These are phyloP conservation scores for Corythoichthys haematopterus DNA, from an alignment of 2,113 vertebrate species.

Conservation along the genomic window DNA sequence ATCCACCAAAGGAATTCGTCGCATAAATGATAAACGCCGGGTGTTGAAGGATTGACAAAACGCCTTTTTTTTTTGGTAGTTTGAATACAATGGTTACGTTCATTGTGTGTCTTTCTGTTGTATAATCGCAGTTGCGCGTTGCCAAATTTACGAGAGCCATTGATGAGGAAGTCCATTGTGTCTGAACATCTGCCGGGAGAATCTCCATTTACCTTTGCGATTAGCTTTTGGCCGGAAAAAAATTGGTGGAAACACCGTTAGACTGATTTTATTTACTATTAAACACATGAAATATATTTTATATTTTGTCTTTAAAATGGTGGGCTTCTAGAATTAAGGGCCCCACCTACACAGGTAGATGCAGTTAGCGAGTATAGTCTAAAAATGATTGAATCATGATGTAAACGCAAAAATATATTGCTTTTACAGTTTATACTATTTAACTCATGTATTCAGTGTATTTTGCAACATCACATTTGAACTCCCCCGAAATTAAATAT, in stretches of 20 bases:
- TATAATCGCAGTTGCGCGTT: slow-evolving; percentile 17
- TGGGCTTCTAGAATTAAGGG: slow-evolving; percentile 19
- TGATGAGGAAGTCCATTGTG: slow-evolving; percentile 62
- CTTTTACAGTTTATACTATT: background rate
- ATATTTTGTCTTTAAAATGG: background rate
- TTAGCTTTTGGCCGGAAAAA: background rate
- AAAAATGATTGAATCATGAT: background rate
- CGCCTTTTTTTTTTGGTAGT: background rate
- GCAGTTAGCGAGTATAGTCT: slow-evolving; percentile 1
- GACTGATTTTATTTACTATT: background rate
- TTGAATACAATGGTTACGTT: background rate
- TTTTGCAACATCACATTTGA: slow-evolving; percentile 7
- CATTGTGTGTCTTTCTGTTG: background rate
- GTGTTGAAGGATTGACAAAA: background rate
- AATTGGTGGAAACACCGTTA: background rate
- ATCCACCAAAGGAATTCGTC: slow-evolving; percentile 34
- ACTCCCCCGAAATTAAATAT: background rate
- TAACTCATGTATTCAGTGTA: background rate
- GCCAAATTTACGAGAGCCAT: slow-evolving; percentile 31
- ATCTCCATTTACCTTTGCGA: background rate
- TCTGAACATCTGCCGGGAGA: slow-evolving; percentile 19
- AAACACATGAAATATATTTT: background rate
- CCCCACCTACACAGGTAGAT: slow-evolving; percentile 50
- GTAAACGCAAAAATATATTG: background rate
- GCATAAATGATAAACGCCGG: background rate